Base-by-base conservation (phyloP, 2,797 vertebrate genomes). In the Aulostomus chinensis region DNA sequence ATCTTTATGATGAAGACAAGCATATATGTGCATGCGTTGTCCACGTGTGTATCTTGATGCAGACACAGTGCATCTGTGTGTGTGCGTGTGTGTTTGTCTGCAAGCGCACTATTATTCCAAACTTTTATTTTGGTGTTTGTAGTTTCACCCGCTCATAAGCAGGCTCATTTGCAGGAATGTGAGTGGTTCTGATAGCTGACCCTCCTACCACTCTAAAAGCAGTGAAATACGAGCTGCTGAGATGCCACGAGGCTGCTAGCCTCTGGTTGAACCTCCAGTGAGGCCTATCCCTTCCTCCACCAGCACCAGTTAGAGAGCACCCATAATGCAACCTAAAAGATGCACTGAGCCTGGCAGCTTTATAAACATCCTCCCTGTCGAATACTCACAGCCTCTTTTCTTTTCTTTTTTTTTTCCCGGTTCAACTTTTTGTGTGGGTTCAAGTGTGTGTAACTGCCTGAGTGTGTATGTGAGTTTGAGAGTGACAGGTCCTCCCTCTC, bases 221-320 rank as follows among this genome's bases (percentile, higher is more conserved):
- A 58, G 76, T 88, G 86, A 85, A 90, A 90, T 72, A 79, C 26
- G 74, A 89, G 81, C 82, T 75, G 69, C 63, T 58, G 67, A 64
- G 77, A 78, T 55, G 72, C 68, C 40, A 9, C 48, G 58, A 84
- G 69, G 79, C 84, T 68, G 54, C 68, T 81, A 80, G 73, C 79
- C 81, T 79, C 78, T 78, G 73, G 48, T 62, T 86, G 82, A 86
- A 87, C 87, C 83, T 79, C 51, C 76, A 47, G 5, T 49, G 76
- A 84, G 72, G 60, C 68, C 87, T 68, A 71, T 83, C 78, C 80
- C 73, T 64, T 69, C 78, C 58, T 75, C 55, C 66, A 68, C 73
- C 76, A 76, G 40, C 49, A 49, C 82, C 88, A 90, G 85, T 90
- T 85, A 89, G 76, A 87, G 53, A 58, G 62, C 54, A 56, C 42